Evolutionary conservation across 2,797 vertebrate species (phyloP).

Genomic region (Tokudaia tokunoshimensis): DNA sequence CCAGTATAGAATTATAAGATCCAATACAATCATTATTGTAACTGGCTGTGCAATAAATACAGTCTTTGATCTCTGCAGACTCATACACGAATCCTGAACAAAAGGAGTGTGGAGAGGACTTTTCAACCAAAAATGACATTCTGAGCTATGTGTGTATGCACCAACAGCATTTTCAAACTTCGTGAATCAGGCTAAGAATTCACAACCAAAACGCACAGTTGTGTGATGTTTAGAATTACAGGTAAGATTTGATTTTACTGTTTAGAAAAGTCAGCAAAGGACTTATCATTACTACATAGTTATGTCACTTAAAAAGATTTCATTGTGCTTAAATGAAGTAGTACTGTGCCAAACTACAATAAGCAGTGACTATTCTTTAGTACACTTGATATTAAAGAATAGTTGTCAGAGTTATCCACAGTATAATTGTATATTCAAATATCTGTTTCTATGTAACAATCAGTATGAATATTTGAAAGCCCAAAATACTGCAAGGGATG

Average conservation of each 20-base stretch:
- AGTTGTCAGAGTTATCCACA: background rate
- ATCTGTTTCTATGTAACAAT: background rate
- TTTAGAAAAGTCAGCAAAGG: background rate
- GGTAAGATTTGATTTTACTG: background rate
- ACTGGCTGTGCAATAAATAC: background rate
- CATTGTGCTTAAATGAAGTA: slow-evolving; percentile 19
- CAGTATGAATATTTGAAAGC: background rate
- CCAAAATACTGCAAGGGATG: background rate
- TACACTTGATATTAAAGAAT: background rate
- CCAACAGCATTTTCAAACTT: background rate
- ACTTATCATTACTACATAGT: background rate
- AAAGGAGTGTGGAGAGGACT: background rate
- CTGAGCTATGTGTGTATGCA: background rate
- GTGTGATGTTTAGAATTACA: background rate
- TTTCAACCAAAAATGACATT: background rate
- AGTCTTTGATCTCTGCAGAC: background rate
- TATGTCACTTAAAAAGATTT: slow-evolving; percentile 32
- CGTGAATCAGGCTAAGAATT: background rate
- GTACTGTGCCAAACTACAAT: background rate
- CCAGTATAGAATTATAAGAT: background rate
- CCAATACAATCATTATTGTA: background rate
- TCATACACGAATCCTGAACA: background rate
- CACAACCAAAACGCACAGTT: background rate
- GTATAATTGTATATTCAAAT: background rate
- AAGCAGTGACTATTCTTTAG: background rate